A percentile compares a stretch with the other conserved stretches of the same genome.
phyloP scores from a whole-genome alignment of 2,888 invertebrate species.

The Seladonia tumulorum region DNA sequence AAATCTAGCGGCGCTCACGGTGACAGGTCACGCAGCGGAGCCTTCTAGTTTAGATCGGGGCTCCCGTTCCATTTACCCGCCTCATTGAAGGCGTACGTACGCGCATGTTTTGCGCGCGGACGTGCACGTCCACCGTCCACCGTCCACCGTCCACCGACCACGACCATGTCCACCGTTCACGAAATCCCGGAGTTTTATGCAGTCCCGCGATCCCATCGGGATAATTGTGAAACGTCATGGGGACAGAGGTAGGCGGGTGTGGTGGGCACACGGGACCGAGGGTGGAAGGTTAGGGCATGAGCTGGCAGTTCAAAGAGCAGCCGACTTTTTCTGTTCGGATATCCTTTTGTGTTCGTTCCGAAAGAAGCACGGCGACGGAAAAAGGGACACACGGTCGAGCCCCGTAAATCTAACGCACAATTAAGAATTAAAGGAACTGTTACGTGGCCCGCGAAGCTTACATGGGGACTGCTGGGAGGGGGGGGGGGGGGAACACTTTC shows the following conservation, averaged over 20 bases:
- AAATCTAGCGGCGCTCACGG: constrained; percentile 83
- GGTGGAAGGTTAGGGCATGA: constrained; percentile 5
- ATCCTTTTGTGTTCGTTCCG: constrained; percentile 5
- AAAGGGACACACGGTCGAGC: not conserved
- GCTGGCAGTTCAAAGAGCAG: not conserved
- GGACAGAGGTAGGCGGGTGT: constrained; percentile 9
- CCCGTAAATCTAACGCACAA: constrained; percentile 41
- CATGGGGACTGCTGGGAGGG: no score
- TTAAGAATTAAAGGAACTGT: constrained; percentile 56
- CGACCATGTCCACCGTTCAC: not conserved
- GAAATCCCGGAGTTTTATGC: constrained; percentile 32
- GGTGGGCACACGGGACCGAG: constrained; percentile 4
- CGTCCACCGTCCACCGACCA: not conserved
- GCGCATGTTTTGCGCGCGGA: constrained; percentile 13
- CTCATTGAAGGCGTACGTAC: constrained; percentile 54
- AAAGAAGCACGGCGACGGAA: not conserved
- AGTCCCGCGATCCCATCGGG: constrained; percentile 21
- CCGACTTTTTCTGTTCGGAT: constrained; percentile 1
- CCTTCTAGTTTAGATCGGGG: constrained; percentile 73
- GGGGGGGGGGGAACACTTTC: constrained; percentile 28
- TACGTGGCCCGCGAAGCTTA: not conserved
- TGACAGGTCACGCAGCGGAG: constrained; percentile 83
- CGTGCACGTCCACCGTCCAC: not conserved
- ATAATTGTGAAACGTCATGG: constrained; percentile 55
- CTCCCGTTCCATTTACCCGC: constrained; percentile 63